Evolutionary conservation across 2,113 vertebrate species (phyloP), one percentile per base, ranked within the genome.

Genomic region (Corythornis vintsioides): DNA sequence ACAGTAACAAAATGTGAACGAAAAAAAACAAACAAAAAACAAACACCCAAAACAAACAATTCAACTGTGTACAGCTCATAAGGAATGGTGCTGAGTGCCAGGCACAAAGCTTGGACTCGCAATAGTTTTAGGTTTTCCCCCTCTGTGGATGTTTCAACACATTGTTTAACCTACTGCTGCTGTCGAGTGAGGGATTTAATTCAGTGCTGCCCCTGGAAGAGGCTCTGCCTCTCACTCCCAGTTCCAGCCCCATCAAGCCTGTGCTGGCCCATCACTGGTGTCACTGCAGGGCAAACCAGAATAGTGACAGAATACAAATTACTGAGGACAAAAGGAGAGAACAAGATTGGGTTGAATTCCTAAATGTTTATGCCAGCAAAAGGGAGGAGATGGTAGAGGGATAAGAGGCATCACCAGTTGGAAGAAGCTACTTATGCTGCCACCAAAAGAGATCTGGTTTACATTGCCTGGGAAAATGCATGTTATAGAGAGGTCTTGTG

Each of bases 251-350:
- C 84, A 47, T 13, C 57, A 60, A 2, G 12, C 19, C 66, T 15
- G 25, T 15, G n/a, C 28, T 52, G 40, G n/a, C 55, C 45, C 25
- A 11, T 0, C 25, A 57, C 64, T 0, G 0, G 17, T 0, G 0
- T 4, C 13, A 9, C 70, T 67, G 48, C 47, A 63, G 74, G 29
- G 16, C n/a, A 59, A 85, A 28, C 38, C 74, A 60, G 31, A 74
- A 29, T 0, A 33, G 63, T 55, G n/a, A 19, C 20, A 56, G 48
- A 42, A 18, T 0, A 52, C 43, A 57, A 8, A 53, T 22, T 29
- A 9, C 33, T 42, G 14, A 10, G 33, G 33, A 38, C 59, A 87
- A 47, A 43, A 0, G 0, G 20, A 45, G 59, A 88, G 28, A 74
- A 22, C 3, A 5, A 63, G 7, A 18, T 6, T 52, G 20, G 24